Evolutionary conservation across 2,113 vertebrate species (phyloP).

Genomic region (Grammomys surdaster): DNA sequence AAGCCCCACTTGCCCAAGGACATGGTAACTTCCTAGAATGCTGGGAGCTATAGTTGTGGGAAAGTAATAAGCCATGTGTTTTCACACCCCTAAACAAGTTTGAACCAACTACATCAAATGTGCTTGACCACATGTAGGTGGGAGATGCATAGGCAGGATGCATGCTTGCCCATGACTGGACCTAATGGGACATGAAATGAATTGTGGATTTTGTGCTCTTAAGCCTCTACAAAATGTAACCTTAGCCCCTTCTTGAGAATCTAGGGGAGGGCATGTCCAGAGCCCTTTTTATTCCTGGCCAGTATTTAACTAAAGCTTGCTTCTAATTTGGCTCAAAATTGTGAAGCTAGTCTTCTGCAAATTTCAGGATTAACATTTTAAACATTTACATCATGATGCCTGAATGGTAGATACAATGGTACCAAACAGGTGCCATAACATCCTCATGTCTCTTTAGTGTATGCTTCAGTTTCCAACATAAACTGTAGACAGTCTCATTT

Average conservation of each 20-base stretch:
- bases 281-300: neutral
- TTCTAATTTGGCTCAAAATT: neutral
- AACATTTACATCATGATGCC: neutral
- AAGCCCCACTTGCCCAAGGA: neutral
- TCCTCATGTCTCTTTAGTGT: neutral
- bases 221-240: neutral
- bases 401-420: neutral
- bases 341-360: neutral
- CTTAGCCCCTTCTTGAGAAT: neutral
- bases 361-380: neutral
- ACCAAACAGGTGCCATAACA: neutral
- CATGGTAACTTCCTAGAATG: neutral
- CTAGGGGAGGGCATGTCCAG: neutral
- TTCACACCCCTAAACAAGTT: neutral
- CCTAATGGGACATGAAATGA: neutral
- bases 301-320: neutral
- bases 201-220: neutral
- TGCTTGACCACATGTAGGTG: neutral
- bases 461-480: neutral
- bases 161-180: neutral
- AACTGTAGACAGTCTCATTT: neutral
- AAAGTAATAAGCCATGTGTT: neutral
- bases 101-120: neutral
- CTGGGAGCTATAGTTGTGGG: neutral
- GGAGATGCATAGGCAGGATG: neutral